phyloP scores from a whole-genome alignment of 92 coral and sea anemone species.

The Micromussa lordhowensis region DNA sequence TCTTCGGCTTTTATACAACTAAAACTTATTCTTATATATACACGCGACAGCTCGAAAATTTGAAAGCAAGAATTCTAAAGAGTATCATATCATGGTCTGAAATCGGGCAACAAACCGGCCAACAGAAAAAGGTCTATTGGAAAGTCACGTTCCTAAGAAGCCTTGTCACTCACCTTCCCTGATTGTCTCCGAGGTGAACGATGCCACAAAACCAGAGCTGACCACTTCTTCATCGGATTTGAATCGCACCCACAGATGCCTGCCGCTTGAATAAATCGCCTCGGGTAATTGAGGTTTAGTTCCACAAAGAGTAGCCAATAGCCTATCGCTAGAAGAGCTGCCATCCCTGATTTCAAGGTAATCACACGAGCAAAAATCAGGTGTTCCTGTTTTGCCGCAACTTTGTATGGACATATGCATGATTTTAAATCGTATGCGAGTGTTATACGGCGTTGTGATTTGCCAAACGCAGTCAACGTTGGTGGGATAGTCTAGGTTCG shows the following conservation, averaged over 20 bases:
- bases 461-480: constrained; percentile 63
- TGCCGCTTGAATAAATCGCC: constrained; percentile 68
- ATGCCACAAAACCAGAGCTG: constrained; percentile 70
- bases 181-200: constrained; percentile 28
- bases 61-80: too few relatives aligned
- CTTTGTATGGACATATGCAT: constrained; percentile 51
- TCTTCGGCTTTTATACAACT: too few relatives aligned
- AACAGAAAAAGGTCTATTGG: too few relatives aligned
- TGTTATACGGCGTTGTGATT: constrained; percentile 40
- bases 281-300: constrained; percentile 7
- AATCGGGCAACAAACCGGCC: too few relatives aligned
- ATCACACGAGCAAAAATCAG: constrained; percentile 69
- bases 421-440: constrained; percentile 49
- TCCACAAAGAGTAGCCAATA: constrained; percentile 76
- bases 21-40: too few relatives aligned
- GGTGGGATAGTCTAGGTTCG: constrained; percentile 38
- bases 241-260: constrained; percentile 69
- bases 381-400: constrained; percentile 47
- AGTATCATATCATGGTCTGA: too few relatives aligned
- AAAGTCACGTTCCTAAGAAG: too few relatives aligned
- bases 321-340: constrained; percentile 23
- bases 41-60: too few relatives aligned
- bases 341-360: constrained; percentile 80
- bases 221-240: constrained; percentile 48
- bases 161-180: constrained; percentile 7